phyloP scores from a whole-genome alignment of 2,113 vertebrate species.

The Notothenia rossii region DNA sequence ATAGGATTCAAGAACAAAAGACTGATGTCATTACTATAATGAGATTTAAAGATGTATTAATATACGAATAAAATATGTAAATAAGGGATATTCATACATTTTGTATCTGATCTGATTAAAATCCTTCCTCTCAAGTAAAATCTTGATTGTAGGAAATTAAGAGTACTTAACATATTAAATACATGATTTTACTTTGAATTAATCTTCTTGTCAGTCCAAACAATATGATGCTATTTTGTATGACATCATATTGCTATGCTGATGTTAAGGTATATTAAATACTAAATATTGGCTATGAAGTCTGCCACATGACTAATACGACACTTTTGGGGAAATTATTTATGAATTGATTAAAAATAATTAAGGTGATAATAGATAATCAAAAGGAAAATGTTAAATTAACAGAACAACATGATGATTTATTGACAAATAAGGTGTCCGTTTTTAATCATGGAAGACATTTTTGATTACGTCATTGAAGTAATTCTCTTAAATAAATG shows the following conservation, averaged over 20 bases:
- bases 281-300: background rate
- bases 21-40: constrained; percentile 7
- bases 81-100: background rate
- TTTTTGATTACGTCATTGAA: background rate
- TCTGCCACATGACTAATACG: background rate
- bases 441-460: background rate
- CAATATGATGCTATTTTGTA: background rate
- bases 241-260: no score
- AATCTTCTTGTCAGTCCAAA: background rate
- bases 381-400: background rate
- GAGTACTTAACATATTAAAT: background rate
- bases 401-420: background rate
- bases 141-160: background rate
- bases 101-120: no score
- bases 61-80: background rate
- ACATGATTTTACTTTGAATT: background rate
- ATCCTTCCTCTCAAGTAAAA: background rate
- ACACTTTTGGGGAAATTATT: background rate
- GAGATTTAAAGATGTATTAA: background rate
- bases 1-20: constrained; percentile 9
- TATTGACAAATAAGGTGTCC: background rate
- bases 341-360: background rate
- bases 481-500: background rate
- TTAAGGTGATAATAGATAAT: background rate
- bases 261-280: no score